Evolutionary conservation across 2,797 vertebrate species (phyloP).

Genomic region (Liasis olivaceus): DNA sequence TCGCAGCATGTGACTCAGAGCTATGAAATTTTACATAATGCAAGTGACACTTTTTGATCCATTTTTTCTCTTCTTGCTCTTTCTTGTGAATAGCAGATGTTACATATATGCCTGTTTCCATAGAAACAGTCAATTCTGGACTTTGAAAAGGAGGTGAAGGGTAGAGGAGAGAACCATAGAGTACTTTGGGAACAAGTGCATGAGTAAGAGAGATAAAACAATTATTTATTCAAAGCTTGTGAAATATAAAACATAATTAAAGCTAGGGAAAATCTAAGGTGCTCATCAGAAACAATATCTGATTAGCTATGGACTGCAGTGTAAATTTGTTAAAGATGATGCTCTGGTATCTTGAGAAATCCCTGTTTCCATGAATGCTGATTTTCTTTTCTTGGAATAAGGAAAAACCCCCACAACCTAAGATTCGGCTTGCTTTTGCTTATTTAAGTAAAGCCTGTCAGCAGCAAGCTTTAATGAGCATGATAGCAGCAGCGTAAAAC

Average conservation of each 20-base stretch:
- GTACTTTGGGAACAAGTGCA: constrained; percentile 46
- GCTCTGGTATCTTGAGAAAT: constrained; percentile 34
- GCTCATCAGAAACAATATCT: constrained; percentile 41
- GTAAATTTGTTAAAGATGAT: constrained; percentile 32
- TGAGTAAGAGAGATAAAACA: constrained; percentile 43
- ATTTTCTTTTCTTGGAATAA: constrained; percentile 29
- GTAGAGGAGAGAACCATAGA: constrained; percentile 22
- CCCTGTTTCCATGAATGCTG: neutral
- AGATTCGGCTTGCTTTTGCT: neutral
- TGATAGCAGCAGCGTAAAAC: neutral
- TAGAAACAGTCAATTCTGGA: constrained; percentile 66
- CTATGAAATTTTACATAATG: constrained; percentile 53
- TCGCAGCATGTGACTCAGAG: constrained; percentile 25
- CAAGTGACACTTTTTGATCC: constrained; percentile 56
- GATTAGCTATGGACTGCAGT: constrained; percentile 33
- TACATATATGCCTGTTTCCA: constrained; percentile 66
- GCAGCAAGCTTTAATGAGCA: neutral
- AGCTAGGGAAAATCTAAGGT: constrained; percentile 30
- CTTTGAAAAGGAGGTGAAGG: constrained; percentile 47
- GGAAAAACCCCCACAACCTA: neutral
- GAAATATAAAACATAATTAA: constrained; percentile 42
- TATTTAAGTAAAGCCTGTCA: neutral
- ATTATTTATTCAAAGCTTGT: constrained; percentile 14
- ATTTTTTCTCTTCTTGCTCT: constrained; percentile 50
- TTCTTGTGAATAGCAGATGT: constrained; percentile 59